phyloP scores from a whole-genome alignment of 2,797 vertebrate species.

The Adrianichthys oophorus region DNA sequence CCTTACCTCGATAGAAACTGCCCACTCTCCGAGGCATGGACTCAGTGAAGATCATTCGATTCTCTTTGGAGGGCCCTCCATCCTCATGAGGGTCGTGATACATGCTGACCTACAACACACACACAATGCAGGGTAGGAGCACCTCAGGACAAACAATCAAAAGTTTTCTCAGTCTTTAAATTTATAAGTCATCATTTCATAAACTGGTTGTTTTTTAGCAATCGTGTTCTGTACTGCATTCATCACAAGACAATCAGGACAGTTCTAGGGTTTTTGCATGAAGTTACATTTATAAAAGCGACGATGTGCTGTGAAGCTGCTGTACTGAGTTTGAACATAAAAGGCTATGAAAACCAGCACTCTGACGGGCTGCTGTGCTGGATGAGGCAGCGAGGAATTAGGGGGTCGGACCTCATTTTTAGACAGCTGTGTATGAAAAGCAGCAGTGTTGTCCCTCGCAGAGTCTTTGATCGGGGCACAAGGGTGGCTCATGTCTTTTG shows the following conservation, averaged over 20 bases:
- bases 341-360: conserved; percentile 48
- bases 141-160: conserved; percentile 1
- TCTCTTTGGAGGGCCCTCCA: conserved; percentile 91
- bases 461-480: conserved; percentile 85
- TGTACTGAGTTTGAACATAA: conserved; percentile 43
- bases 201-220: conserved; percentile 27
- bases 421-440: conserved; percentile 83
- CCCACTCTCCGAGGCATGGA: conserved; percentile 96
- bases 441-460: conserved; percentile 81
- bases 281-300: conserved; percentile 62
- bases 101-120: conserved; percentile 80
- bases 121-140: conserved; percentile 10
- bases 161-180: conserved; percentile 9
- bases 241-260: conserved; percentile 47
- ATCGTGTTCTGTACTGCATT: conserved; percentile 28
- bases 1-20: conserved; percentile 95
- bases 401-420: conserved; percentile 84
- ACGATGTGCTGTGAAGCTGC: conserved; percentile 62
- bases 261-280: conserved; percentile 41
- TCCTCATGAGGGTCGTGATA: conserved; percentile 97
- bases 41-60: conserved; percentile 95
- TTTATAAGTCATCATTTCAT: not conserved
- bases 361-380: conserved; percentile 39
- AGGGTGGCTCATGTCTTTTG: conserved; percentile 84
- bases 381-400: conserved; percentile 25